phyloP scores from a whole-genome alignment of 2,888 invertebrate genomes.

The Dendrolimus pini region DNA sequence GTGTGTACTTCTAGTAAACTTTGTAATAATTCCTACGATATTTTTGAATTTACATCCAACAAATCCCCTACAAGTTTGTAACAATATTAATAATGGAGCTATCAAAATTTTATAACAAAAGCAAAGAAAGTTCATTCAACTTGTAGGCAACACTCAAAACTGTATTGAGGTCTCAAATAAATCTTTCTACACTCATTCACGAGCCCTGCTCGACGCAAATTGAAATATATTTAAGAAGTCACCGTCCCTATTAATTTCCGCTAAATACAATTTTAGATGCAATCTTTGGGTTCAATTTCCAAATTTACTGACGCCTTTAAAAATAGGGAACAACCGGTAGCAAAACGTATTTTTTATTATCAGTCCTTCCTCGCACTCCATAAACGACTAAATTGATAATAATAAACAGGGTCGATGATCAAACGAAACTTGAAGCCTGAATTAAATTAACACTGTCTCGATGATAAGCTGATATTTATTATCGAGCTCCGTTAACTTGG shows the following conservation, averaged over 20 bases:
- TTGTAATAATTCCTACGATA: no score
- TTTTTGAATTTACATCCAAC: no score
- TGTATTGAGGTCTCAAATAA: slow-evolving; percentile 15
- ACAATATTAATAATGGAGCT: no score
- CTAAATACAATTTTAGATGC: slow-evolving; percentile 65
- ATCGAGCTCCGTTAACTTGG: not conserved
- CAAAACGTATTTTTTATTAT: slow-evolving; percentile 4
- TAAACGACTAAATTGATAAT: not conserved
- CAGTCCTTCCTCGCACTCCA: not conserved
- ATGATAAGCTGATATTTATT: not conserved
- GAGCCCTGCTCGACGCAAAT: slow-evolving; percentile 54
- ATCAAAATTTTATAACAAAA: no score
- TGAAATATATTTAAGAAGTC: slow-evolving; percentile 63
- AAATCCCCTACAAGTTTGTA: no score
- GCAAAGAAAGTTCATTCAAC: no score
- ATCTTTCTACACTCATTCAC: slow-evolving; percentile 36
- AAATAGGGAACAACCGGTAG: slow-evolving; percentile 11
- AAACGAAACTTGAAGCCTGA: not conserved
- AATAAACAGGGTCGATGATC: not conserved
- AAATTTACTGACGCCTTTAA: slow-evolving; percentile 21
- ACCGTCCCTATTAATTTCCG: slow-evolving; percentile 62
- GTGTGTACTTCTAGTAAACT: no score
- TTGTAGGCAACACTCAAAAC: no score
- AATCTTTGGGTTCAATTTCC: slow-evolving; percentile 58
- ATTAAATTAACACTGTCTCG: not conserved